Base-by-base conservation (phyloP, 2,888 invertebrate genomes). In the Melangyna quadrimaculata region DNA sequence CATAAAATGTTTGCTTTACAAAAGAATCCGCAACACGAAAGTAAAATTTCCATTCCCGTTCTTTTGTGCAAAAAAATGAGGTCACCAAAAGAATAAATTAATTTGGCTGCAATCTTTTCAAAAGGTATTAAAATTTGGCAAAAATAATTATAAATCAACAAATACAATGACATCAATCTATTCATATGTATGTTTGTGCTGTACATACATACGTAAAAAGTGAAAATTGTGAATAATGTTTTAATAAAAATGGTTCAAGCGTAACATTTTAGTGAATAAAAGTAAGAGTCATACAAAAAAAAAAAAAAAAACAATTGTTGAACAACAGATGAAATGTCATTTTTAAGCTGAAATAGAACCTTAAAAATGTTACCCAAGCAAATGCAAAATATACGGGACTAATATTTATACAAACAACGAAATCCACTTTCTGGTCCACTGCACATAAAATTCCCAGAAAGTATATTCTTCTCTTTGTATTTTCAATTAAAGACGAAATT, bases 401-500 rank as follows among this genome's bases (percentile, higher is more conserved):
- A 3, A 27, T 14, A 51, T n/a, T n/a, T n/a, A n/a, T n/a, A n/a
- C n/a, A 32, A 48, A 32, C 9, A 10, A 32, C 9, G 6, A 51
- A 67, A 35, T 51, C 48, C n/a, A 67, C 67, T 67, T 51, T 67
- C 67, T 67, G 67, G 35, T 67, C n/a, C 19, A 51, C 7, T 67
- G 51, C 19, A 35, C 51, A 45, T 17, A 10, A n/a, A 65, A 32
- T 48, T 65, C 48, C 48, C 48, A 45, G 14, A 43, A 0, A 17
- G 2, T 35, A 6, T 40, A 1, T 1, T 65, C 17, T 45, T 65
- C 19, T 29, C 12, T n/a, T 10, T 29, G 0, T 29, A n/a, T 29
- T 59, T 3, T 14, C 7, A 48, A 32, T 24, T 51, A n/a, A 5
- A 51, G 22, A 24, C 32, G 35, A 35, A 48, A 22, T 24, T 51